phyloP scores from a whole-genome alignment of 1,140 invertebrate species.

The Drosophila leontia region DNA sequence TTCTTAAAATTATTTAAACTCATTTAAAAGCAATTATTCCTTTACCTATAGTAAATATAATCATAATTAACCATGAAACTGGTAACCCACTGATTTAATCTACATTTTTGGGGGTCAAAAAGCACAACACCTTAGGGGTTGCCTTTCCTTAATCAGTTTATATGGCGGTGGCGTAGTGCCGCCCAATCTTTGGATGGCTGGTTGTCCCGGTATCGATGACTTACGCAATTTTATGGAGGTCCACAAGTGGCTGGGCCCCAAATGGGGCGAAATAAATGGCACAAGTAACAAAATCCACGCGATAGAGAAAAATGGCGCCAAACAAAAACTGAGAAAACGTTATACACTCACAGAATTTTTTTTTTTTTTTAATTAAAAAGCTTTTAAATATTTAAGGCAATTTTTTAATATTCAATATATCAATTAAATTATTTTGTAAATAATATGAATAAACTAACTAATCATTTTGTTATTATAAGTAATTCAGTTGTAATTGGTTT shows the following conservation, averaged over 20 bases:
- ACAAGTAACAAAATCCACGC: constrained; percentile 24
- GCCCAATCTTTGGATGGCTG: constrained; percentile 15
- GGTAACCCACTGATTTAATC: neutral
- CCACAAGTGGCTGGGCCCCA: constrained; percentile 25
- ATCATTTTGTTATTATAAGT: neutral
- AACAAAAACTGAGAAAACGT: neutral
- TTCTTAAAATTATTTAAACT: neutral
- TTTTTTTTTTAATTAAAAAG: neutral
- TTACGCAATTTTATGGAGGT: constrained; percentile 43
- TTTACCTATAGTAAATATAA: neutral
- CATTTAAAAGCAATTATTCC: neutral
- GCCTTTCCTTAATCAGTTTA: constrained; percentile 4
- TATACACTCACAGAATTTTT: too few species aligned
- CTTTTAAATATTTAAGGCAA: neutral
- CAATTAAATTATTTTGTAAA: neutral
- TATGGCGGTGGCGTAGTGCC: constrained; percentile 6
- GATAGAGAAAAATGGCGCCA: constrained; percentile 26
- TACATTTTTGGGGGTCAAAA: constrained; percentile 7
- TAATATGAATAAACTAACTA: too few species aligned
- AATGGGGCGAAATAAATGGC: constrained; percentile 1
- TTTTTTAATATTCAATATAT: too few species aligned
- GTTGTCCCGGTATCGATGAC: constrained; percentile 5
- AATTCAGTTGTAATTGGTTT: neutral
- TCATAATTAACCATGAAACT: neutral
- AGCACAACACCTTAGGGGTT: neutral